These are phyloP conservation scores for Chondrosia reniformis DNA, from an alignment of 37 sponge, comb jelly and placozoan species.

Conservation along the genomic window DNA sequence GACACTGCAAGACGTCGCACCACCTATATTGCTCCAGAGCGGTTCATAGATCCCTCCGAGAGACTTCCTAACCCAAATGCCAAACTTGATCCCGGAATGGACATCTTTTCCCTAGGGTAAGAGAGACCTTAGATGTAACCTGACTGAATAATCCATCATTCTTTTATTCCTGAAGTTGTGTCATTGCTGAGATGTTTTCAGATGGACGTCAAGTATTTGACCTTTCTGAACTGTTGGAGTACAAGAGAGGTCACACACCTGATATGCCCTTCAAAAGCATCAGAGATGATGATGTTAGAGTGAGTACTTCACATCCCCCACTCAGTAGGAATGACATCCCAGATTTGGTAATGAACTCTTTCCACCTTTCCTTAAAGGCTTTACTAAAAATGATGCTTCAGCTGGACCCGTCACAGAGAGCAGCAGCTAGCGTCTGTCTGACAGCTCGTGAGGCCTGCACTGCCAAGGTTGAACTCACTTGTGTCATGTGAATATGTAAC, in stretches of 20 bases:
- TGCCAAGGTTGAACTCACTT: too few species aligned
- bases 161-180: constrained; percentile 54
- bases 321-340: too few species aligned
- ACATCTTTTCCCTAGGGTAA: constrained; percentile 95
- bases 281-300: constrained; percentile 49
- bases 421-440: too few species aligned
- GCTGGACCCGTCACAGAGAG: too few species aligned
- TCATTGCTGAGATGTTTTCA: constrained; percentile 83
- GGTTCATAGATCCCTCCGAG: constrained; percentile 36
- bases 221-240: constrained; percentile 83
- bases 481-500: too few species aligned
- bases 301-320: constrained; percentile 10
- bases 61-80: constrained; percentile 27
- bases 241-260: constrained; percentile 25
- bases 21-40: constrained; percentile 94
- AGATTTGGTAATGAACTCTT: too few species aligned
- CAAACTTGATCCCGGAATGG: constrained; percentile 65
- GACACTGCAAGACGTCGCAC: constrained; percentile 90
- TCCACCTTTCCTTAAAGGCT: too few species aligned
- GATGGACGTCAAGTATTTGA: constrained; percentile 86
- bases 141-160: neutral
- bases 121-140: neutral
- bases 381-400: too few species aligned
- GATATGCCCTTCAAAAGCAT: constrained; percentile 29
- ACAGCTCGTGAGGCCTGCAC: too few species aligned